phyloP scores from a whole-genome alignment of 2,113 vertebrate genomes.

The Coptodon bakossiorum region DNA sequence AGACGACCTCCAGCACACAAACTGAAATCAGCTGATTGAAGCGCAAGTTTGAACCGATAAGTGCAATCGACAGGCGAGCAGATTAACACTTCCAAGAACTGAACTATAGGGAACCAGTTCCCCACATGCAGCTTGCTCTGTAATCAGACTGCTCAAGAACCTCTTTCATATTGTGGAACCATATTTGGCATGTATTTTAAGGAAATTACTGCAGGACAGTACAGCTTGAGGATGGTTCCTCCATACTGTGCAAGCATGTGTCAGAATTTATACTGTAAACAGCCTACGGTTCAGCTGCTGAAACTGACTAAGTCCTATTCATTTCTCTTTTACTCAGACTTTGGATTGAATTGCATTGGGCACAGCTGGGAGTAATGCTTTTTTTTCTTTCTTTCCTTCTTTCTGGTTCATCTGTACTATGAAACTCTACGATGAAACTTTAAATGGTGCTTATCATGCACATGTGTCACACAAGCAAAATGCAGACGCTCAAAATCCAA shows the following conservation, averaged over 20 bases:
- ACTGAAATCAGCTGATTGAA: neutral
- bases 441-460: neutral
- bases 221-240: neutral
- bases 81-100: neutral
- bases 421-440: neutral
- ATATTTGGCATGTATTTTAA: neutral
- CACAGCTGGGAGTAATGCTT: neutral
- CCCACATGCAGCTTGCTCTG: neutral
- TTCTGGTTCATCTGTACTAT: neutral
- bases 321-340: neutral
- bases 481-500: fast-evolving
- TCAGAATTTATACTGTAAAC: neutral
- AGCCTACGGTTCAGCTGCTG: neutral
- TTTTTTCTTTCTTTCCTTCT: fast-evolving
- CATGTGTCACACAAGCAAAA: neutral
- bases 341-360: neutral
- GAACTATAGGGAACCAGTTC: neutral
- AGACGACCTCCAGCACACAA: neutral
- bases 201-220: neutral
- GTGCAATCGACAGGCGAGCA: fast-evolving
- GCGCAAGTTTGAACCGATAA: neutral
- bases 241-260: neutral
- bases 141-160: neutral
- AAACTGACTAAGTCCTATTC: neutral
- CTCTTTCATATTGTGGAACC: neutral